Percentiles rank a stretch among this genome's conserved stretches.
Conservation (phyloP, 1,140 invertebrate species). For the Habropoda laboriosa region DNA sequence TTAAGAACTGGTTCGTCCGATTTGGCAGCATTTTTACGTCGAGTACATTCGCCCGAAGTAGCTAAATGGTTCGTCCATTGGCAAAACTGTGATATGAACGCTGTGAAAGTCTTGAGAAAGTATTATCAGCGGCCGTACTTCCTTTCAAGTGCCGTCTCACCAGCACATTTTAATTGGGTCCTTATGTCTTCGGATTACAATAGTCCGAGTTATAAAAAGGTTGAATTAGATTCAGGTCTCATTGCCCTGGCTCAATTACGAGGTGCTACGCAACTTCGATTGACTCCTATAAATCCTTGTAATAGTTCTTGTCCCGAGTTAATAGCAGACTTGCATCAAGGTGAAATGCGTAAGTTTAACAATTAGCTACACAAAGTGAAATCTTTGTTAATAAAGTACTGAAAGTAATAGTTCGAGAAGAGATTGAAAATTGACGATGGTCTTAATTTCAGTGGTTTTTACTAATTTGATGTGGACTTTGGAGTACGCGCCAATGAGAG, state of each 20-base stretch:
- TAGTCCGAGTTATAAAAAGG: conserved; percentile 87
- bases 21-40: conserved; percentile 85
- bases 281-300: conserved; percentile 87
- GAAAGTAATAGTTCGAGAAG: neutral
- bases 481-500: conserved; percentile 87
- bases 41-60: conserved; percentile 85
- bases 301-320: conserved; percentile 86
- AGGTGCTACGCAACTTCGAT: conserved; percentile 85
- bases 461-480: conserved; percentile 89
- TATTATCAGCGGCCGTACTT: conserved; percentile 89
- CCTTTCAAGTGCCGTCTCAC: conserved; percentile 87
- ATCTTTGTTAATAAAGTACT: neutral
- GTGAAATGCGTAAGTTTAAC: conserved; percentile 85
- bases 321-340: conserved; percentile 85
- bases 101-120: conserved; percentile 87
- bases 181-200: conserved; percentile 90
- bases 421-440: neutral
- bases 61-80: conserved; percentile 92
- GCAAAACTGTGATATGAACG: conserved; percentile 91
- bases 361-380: neutral
- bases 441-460: conserved; percentile 83
- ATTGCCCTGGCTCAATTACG: conserved; percentile 89
- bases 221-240: conserved; percentile 87
- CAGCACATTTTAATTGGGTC: conserved; percentile 91
- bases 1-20: conserved; percentile 85